These are phyloP conservation scores for Hypotaenidia philippensis DNA, from an alignment of 2,797 vertebrate genomes.

Conservation along the genomic window DNA sequence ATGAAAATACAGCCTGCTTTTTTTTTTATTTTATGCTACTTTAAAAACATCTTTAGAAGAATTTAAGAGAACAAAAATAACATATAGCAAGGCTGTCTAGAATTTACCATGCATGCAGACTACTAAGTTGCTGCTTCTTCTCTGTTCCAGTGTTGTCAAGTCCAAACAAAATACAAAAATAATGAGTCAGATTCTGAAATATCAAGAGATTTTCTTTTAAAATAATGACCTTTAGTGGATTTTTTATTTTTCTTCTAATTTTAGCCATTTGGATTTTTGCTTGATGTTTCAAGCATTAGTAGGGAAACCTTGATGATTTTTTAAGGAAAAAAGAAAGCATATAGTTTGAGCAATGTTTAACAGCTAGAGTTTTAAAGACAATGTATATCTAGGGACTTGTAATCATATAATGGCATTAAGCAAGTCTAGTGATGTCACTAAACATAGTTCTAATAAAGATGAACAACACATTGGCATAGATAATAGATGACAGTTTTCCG, in stretches of 20 bases:
- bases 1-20: neutral
- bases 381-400: neutral
- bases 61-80: neutral
- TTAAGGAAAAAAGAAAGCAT: neutral
- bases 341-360: neutral
- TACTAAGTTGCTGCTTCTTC: neutral
- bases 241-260: neutral
- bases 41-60: neutral
- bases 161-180: neutral
- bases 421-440: neutral
- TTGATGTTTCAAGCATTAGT: neutral
- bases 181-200: neutral
- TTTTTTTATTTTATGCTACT: neutral
- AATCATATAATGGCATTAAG: neutral
- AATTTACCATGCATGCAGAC: neutral
- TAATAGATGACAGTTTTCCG: neutral
- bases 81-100: neutral
- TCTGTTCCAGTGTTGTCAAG: neutral
- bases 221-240: neutral
- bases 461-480: neutral
- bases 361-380: neutral
- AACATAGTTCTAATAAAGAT: neutral
- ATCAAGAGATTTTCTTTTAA: neutral
- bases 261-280: neutral
- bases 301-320: neutral